Conservation (phyloP, 2,888 invertebrate species). For the Galeopsomyia nigrocyanea region DNA sequence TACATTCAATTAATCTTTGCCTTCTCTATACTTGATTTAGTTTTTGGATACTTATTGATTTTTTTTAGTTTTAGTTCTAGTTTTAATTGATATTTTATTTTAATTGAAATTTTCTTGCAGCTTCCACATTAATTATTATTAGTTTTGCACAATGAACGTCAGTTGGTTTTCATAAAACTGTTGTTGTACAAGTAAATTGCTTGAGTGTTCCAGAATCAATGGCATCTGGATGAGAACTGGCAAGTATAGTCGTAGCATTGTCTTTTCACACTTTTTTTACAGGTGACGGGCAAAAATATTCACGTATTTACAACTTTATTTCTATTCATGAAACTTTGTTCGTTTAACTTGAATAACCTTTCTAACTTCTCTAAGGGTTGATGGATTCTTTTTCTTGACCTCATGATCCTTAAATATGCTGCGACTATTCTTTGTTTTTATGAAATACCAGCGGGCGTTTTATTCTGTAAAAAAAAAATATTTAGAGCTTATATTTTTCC, state of each 20-base stretch:
- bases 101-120: slow-evolving; percentile 23
- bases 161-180: slow-evolving; percentile 33
- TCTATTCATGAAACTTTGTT: background rate
- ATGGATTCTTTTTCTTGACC: background rate
- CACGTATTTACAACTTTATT: background rate
- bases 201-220: slow-evolving; percentile 57
- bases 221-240: slow-evolving; percentile 29
- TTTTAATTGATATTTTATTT: slow-evolving; percentile 14
- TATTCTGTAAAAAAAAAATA: slow-evolving; percentile 18
- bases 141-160: slow-evolving; percentile 29
- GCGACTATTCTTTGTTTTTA: slow-evolving; percentile 30
- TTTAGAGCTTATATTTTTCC: slow-evolving; percentile 59
- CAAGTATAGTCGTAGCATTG: slow-evolving; percentile 42
- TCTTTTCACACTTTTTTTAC: slow-evolving; percentile 19
- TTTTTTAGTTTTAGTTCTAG: slow-evolving; percentile 14
- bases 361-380: too few species aligned
- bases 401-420: slow-evolving; percentile 3
- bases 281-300: slow-evolving; percentile 1
- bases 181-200: slow-evolving; percentile 24
- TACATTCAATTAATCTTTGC: slow-evolving; percentile 42
- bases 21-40: slow-evolving; percentile 41
- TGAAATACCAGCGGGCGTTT: slow-evolving; percentile 39
- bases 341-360: too few species aligned
- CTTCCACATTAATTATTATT: slow-evolving; percentile 25
- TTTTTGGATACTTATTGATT: slow-evolving; percentile 39